Evolutionary conservation across 2,888 invertebrate genomes (phyloP).

Genomic region (Drosophila percnosoma): DNA sequence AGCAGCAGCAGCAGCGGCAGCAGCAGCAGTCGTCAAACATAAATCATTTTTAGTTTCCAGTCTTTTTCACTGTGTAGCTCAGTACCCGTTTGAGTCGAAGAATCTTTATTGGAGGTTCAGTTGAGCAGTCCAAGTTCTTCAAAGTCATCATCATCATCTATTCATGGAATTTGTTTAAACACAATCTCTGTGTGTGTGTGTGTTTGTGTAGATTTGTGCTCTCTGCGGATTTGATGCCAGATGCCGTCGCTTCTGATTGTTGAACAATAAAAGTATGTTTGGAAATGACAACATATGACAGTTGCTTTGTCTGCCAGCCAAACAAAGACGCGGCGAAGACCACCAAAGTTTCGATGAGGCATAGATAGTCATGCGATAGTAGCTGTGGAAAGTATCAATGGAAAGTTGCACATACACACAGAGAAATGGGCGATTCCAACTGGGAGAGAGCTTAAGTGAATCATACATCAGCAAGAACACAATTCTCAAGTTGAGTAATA

Average conservation of each 20-base stretch:
- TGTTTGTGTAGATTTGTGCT: slow-evolving; percentile 27
- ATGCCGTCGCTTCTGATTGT: slow-evolving; percentile 40
- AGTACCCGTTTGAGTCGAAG: not conserved
- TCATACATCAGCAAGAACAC: too few species aligned
- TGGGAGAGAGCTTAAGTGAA: not conserved
- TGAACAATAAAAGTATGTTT: slow-evolving; percentile 56
- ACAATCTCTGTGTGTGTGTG: slow-evolving; percentile 1
- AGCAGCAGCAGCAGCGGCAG: slow-evolving; percentile 5
- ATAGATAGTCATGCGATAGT: slow-evolving; percentile 2
- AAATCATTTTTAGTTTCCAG: slow-evolving; percentile 63
- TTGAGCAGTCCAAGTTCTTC: slow-evolving; percentile 50
- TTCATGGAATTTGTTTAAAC: slow-evolving; percentile 53
- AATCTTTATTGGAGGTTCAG: slow-evolving; percentile 6
- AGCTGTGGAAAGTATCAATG: slow-evolving; percentile 1
- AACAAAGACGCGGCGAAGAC: slow-evolving; percentile 51
- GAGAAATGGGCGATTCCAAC: not conserved
- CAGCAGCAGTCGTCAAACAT: slow-evolving; percentile 44
- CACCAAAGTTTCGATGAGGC: slow-evolving; percentile 60
- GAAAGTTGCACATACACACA: slow-evolving; percentile 6
- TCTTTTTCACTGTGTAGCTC: slow-evolving; percentile 7
- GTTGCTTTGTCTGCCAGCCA: slow-evolving; percentile 58
- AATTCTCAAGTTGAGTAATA: too few species aligned
- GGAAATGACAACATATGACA: slow-evolving; percentile 66
- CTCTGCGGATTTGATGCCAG: slow-evolving; percentile 67
- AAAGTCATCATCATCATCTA: slow-evolving; percentile 60